Evolutionary conservation across 2,113 vertebrate species (phyloP).

Genomic region (Lanius collurio): DNA sequence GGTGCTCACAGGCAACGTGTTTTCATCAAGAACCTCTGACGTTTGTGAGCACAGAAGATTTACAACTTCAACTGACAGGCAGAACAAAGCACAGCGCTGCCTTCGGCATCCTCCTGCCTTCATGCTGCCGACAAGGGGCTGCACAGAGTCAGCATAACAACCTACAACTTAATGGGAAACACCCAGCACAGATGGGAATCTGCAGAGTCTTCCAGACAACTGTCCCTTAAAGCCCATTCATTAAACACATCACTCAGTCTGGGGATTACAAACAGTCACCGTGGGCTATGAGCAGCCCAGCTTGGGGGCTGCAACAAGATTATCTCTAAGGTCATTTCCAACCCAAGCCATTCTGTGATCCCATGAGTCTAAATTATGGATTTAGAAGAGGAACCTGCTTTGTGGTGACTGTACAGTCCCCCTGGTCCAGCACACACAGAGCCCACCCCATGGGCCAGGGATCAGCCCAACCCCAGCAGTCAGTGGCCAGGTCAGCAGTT

Average conservation of each 20-base stretch:
- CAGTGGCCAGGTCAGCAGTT: neutral
- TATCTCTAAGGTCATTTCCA: neutral
- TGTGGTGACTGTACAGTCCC: neutral
- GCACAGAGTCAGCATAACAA: neutral
- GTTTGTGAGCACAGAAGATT: slow-evolving; percentile 32
- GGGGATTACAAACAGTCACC: slow-evolving; percentile 34
- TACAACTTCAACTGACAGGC: slow-evolving; percentile 14
- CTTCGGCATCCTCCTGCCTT: neutral
- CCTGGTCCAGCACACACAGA: neutral
- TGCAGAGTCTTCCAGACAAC: neutral
- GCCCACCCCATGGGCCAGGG: neutral
- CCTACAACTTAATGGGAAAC: neutral
- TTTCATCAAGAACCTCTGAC: neutral
- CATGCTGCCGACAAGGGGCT: fast-evolving
- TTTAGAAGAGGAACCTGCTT: neutral
- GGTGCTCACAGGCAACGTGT: slow-evolving; percentile 22
- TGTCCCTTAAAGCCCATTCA: neutral
- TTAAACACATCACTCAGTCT: slow-evolving; percentile 7
- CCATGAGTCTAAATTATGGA: neutral
- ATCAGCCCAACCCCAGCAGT: neutral
- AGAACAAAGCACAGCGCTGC: slow-evolving; percentile 11
- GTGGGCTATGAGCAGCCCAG: neutral
- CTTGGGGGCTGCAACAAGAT: neutral
- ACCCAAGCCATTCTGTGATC: neutral
- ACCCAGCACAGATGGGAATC: slow-evolving; percentile 6